Conservation (phyloP, 1,140 invertebrate species). For the Anastatus disparis region DNA sequence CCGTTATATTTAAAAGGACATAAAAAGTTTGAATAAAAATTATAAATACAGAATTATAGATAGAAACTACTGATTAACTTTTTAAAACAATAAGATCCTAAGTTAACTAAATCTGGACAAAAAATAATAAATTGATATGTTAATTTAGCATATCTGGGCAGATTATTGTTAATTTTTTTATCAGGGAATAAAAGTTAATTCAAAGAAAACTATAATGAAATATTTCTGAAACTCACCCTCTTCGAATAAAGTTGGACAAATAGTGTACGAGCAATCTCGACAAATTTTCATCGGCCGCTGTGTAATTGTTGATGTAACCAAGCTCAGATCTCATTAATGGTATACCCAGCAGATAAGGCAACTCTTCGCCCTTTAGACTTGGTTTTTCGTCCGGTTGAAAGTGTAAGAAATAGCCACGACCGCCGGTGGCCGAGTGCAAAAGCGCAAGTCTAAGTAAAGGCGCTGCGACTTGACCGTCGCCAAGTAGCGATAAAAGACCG, state of each 20-base stretch:
- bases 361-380: conserved; percentile 90
- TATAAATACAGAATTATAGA: too few species aligned
- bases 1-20: too few species aligned
- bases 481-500: conserved; percentile 73
- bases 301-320: conserved; percentile 72
- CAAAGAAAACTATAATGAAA: too few species aligned
- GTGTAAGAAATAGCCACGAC: conserved; percentile 86
- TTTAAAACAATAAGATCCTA: too few species aligned
- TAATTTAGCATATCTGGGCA: too few species aligned
- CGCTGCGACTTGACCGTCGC: conserved; percentile 87
- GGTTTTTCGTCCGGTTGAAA: conserved; percentile 85
- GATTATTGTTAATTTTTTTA: too few species aligned
- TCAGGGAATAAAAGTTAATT: conserved; percentile 6
- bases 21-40: too few species aligned
- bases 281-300: conserved; percentile 75
- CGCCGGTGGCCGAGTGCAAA: conserved; percentile 80
- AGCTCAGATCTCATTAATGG: conserved; percentile 79
- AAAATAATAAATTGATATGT: too few species aligned
- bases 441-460: conserved; percentile 83
- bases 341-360: conserved; percentile 92
- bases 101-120: too few species aligned
- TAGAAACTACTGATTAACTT: too few species aligned
- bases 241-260: conserved; percentile 83
- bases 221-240: conserved; percentile 77
- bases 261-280: conserved; percentile 83